Percentiles rank a stretch among this genome's conserved stretches.
phyloP scores from a whole-genome alignment of 2,113 vertebrate genomes.

The Indicator indicator region DNA sequence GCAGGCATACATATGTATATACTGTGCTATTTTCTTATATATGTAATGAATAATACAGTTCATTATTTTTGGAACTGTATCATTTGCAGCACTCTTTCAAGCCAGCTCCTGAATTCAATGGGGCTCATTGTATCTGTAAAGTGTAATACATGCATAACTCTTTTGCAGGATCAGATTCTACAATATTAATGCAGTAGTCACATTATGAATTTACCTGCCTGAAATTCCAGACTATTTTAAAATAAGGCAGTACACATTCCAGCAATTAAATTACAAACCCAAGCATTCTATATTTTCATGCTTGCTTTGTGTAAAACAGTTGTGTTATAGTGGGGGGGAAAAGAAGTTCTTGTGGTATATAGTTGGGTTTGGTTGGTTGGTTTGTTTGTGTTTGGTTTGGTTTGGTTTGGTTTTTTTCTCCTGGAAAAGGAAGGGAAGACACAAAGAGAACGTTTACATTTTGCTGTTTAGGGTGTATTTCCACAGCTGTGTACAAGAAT shows the following conservation, averaged over 20 bases:
- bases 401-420: neutral
- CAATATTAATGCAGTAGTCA: constrained; percentile 35
- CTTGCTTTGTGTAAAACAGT: neutral
- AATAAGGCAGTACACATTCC: neutral
- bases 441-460: neutral
- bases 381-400: no score
- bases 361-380: neutral
- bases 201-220: constrained; percentile 52
- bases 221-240: constrained; percentile 33
- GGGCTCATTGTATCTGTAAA: constrained; percentile 54
- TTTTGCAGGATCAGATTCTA: constrained; percentile 27
- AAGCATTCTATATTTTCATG: neutral
- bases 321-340: neutral
- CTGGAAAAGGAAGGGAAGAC: neutral
- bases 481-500: neutral
- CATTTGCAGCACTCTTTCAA: constrained; percentile 57
- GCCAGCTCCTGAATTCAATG: constrained; percentile 66
- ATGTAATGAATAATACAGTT: constrained; percentile 69
- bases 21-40: constrained; percentile 44
- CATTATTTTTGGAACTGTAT: constrained; percentile 69
- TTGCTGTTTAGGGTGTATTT: neutral
- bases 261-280: constrained; percentile 7
- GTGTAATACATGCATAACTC: constrained; percentile 51
- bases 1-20: constrained; percentile 58
- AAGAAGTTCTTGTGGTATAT: neutral